Conservation (phyloP, 2,113 vertebrate genomes). For the Athene noctua region DNA sequence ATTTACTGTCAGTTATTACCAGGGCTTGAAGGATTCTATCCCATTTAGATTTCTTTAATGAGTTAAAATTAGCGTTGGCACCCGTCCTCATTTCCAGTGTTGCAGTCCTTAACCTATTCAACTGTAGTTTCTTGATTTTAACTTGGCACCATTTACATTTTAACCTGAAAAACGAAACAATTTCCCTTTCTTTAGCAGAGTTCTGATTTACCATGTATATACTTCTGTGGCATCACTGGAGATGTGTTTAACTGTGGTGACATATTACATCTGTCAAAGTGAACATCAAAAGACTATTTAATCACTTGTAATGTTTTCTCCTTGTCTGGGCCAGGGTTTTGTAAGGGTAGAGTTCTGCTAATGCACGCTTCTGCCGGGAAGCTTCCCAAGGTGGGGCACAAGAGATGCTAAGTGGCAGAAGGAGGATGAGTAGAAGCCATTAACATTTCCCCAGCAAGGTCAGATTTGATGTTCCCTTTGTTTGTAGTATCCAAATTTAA, state of each 20-base stretch:
- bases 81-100: background rate
- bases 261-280: constrained; percentile 47
- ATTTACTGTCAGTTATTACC: background rate
- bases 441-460: constrained; percentile 82
- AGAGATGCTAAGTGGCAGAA: constrained; percentile 77
- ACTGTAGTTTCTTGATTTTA: background rate
- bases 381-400: constrained; percentile 74
- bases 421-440: constrained; percentile 77
- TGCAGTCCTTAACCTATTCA: background rate
- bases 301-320: constrained; percentile 67
- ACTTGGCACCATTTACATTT: background rate
- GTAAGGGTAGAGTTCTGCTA: constrained; percentile 75
- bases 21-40: background rate
- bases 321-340: constrained; percentile 60
- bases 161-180: background rate
- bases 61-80: background rate
- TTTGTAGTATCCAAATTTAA: constrained; percentile 82
- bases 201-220: background rate
- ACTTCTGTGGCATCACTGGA: background rate
- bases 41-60: background rate
- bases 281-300: constrained; percentile 72
- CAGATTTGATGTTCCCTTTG: constrained; percentile 82
- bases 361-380: constrained; percentile 78
- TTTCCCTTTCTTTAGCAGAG: background rate
- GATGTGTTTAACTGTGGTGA: constrained; percentile 47